Evolutionary conservation across 1,140 invertebrate genomes (phyloP), one percentile per base, ranked within the genome.

Genomic region (Hycleus cichorii): DNA sequence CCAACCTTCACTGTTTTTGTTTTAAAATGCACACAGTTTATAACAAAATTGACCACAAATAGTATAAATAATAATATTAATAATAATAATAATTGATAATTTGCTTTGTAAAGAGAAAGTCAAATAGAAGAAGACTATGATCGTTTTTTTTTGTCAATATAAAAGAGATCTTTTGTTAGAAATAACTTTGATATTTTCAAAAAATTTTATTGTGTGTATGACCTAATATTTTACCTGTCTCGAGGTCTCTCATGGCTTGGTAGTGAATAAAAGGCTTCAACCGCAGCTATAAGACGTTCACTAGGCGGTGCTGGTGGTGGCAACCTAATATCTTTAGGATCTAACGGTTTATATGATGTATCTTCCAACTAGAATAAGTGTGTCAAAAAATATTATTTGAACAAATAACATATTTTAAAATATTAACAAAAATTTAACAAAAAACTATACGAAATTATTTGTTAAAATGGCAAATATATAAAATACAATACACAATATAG

Each of bases 201-300:
- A 32, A 39, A 7, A 42, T 11, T 42, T 42, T 9, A 9, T 42
- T 9, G 8, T 42, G 18, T 18, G 18, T 18, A 5, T 32, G 32
- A 32, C 32, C 32, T 32, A 60, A 58, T 54, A 54, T 72, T 77
- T 79, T 76, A 95, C 91, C 90, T 92, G 75, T 98, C 95, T 68
- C 94, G 78, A 0, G 95, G 94, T 57, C 91, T 82, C 65, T 97
- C 94, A 72, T 97, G 94, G 60, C 90, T 90, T 8, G 95, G 93
- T 32, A 89, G 84, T 7, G 89, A 86, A 74, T 97, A 98, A 76
- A 98, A 98, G 2, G 93, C 91, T 72, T 97, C 95, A 0, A 98
- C 88, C 44, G 95, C 95, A 44, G 89, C 87, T 18, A 97, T 75
- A 24, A 98, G 76, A 49, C 93, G 79, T 48, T 98, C 95, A 71